Percentiles rank a stretch among this genome's conserved stretches.
These are phyloP conservation scores for Urocitellus parryii DNA, from an alignment of 2,113 vertebrate genomes.

Conservation along the genomic window DNA sequence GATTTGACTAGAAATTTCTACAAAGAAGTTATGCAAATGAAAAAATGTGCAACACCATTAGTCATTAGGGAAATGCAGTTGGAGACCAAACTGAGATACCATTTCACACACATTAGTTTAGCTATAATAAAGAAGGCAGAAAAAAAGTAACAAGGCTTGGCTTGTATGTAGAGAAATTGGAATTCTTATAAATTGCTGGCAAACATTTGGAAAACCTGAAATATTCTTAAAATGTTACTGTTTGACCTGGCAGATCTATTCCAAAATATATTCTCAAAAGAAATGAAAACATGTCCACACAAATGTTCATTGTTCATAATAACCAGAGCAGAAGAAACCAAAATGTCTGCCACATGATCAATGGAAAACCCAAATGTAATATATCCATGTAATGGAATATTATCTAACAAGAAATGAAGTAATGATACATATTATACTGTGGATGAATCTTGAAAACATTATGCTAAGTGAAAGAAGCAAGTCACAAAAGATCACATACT, in stretches of 20 bases:
- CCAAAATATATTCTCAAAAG: neutral
- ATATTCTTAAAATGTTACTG: neutral
- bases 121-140: neutral
- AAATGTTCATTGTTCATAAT: neutral
- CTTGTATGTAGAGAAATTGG: neutral
- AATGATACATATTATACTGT: neutral
- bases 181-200: neutral
- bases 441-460: neutral
- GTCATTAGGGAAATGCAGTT: neutral
- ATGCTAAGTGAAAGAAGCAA: neutral
- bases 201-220: conserved; percentile 14
- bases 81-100: neutral
- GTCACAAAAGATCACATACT: neutral
- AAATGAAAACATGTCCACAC: neutral
- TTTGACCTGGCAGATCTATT: neutral
- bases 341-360: neutral
- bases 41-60: neutral
- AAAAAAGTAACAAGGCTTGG: neutral
- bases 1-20: neutral
- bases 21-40: neutral
- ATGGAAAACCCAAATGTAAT: neutral
- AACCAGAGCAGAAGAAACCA: neutral
- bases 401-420: neutral
- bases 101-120: neutral
- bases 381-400: neutral